Evolutionary conservation across 2,797 vertebrate species (phyloP).

Genomic region (Anabacerthia variegaticeps): DNA sequence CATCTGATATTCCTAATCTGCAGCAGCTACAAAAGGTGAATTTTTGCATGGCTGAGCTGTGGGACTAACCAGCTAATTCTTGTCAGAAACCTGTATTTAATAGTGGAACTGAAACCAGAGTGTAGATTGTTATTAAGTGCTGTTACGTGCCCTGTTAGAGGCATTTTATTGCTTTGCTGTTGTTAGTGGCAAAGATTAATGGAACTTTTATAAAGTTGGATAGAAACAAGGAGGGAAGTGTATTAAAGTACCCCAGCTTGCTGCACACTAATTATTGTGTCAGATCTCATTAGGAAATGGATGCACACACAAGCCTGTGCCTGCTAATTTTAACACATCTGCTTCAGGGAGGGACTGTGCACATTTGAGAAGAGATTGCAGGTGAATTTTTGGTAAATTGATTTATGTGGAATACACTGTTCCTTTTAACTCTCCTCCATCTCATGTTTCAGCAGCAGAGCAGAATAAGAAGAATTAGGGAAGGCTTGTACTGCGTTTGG

Average conservation of each 20-base stretch:
- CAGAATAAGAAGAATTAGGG: not conserved
- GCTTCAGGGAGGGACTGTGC: not conserved
- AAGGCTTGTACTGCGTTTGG: not conserved
- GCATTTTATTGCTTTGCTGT: slow-evolving; percentile 2
- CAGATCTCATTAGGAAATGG: not conserved
- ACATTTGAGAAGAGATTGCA: not conserved
- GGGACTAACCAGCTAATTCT: not conserved
- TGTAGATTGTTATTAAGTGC: not conserved
- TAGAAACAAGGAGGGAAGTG: not conserved
- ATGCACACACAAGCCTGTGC: not conserved
- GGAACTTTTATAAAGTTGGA: not conserved
- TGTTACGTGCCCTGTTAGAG: not conserved
- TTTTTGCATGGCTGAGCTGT: not conserved
- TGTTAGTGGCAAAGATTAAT: slow-evolving; percentile 32
- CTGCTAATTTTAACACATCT: not conserved
- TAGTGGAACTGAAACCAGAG: not conserved
- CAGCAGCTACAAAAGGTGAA: not conserved
- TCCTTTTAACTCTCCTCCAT: not conserved
- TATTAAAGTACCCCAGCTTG: not conserved
- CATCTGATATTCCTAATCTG: not conserved
- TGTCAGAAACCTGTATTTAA: not conserved
- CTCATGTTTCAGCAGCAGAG: not conserved
- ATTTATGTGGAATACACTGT: not conserved
- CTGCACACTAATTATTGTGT: slow-evolving; percentile 20
- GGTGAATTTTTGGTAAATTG: not conserved